These are phyloP conservation scores for Tuta absoluta DNA, from an alignment of 2,888 invertebrate genomes.

Conservation along the genomic window DNA sequence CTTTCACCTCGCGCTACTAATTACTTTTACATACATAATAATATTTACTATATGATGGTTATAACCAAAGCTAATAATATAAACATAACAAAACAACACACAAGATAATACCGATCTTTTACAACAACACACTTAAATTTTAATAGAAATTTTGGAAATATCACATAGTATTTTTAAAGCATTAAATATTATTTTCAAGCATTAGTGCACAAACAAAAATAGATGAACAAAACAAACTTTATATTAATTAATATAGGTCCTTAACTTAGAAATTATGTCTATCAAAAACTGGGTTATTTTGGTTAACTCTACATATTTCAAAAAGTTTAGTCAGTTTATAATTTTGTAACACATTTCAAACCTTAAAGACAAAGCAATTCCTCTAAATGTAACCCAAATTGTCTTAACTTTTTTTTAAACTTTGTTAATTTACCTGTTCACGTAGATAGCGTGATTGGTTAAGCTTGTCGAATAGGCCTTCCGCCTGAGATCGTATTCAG, in stretches of 20 bases:
- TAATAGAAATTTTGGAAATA: slow-evolving; percentile 56
- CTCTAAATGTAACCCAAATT: slow-evolving; percentile 16
- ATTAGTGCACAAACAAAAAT: slow-evolving; percentile 43
- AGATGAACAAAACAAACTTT: slow-evolving; percentile 38
- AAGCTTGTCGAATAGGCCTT: slow-evolving; percentile 41
- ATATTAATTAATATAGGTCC: slow-evolving; percentile 25
- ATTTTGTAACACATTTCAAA: not conserved
- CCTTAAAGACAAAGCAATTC: not conserved
- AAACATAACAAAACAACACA: slow-evolving; percentile 50
- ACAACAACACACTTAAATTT: slow-evolving; percentile 46
- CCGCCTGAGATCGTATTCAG: slow-evolving; percentile 60
- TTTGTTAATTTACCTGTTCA: not conserved
- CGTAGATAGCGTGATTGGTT: not conserved
- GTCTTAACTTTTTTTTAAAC: not conserved
- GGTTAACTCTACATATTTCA: slow-evolving; percentile 32
- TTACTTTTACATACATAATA: not conserved
- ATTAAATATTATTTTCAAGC: slow-evolving; percentile 42
- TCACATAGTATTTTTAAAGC: slow-evolving; percentile 55
- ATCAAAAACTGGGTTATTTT: slow-evolving; percentile 35
- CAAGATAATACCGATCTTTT: slow-evolving; percentile 40
- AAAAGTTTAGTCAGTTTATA: not conserved
- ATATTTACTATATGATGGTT: not conserved
- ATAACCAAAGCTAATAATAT: slow-evolving; percentile 28
- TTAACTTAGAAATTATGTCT: slow-evolving; percentile 3
- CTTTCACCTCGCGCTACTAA: not conserved